These are phyloP conservation scores for Petaurus breviceps DNA, from an alignment of 2,113 vertebrate species.

Conservation along the genomic window DNA sequence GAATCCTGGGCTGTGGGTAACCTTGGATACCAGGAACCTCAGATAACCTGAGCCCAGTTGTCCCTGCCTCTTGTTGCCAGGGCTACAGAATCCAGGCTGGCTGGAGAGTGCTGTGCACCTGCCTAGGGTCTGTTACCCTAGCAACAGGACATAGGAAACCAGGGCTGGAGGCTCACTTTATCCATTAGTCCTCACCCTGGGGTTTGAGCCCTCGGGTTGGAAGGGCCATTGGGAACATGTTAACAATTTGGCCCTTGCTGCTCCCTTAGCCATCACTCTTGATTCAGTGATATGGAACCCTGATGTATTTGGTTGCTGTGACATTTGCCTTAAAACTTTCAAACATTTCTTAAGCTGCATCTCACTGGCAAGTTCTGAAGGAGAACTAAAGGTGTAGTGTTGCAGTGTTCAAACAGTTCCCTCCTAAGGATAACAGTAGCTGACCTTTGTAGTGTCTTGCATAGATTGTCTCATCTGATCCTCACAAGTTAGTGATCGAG, in stretches of 20 bases:
- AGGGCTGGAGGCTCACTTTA: constrained; percentile 17
- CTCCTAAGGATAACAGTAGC: not conserved
- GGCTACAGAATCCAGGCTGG: not conserved
- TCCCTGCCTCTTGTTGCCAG: constrained; percentile 8
- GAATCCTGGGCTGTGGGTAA: constrained; percentile 3
- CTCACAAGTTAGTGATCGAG: not conserved
- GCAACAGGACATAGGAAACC: constrained; percentile 3
- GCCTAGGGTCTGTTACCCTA: constrained; percentile 24
- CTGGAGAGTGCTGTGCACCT: not conserved
- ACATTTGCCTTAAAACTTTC: constrained; percentile 32
- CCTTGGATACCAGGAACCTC: constrained; percentile 5
- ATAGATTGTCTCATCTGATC: not conserved
- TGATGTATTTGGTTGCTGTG: not conserved
- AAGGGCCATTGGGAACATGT: constrained; percentile 14
- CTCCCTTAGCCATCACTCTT: not conserved
- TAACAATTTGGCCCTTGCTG: constrained; percentile 30
- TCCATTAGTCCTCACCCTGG: not conserved
- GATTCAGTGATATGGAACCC: constrained; percentile 16
- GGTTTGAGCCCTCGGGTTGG: not conserved
- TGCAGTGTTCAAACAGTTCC: not conserved
- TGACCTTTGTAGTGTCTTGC: not conserved
- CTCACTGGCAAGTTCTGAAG: not conserved
- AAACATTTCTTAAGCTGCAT: not conserved
- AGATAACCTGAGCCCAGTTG: not conserved
- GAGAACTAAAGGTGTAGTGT: not conserved